A percentile compares a stretch with the other conserved stretches of the same genome.
phyloP scores from a whole-genome alignment of 1,140 invertebrate genomes.

The Harlomillsia oculata region DNA sequence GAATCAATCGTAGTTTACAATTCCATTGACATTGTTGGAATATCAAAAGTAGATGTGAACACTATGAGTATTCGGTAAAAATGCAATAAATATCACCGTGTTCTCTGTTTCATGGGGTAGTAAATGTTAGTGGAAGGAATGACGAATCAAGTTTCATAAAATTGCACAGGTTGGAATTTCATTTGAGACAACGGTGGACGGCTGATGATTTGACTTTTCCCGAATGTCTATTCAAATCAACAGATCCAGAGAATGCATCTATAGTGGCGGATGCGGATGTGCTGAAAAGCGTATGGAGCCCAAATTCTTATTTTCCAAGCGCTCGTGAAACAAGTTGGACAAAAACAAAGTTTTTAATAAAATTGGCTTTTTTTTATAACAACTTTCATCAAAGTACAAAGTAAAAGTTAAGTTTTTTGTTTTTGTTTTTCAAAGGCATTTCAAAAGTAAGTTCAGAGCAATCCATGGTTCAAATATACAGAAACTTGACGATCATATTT shows the following conservation, averaged over 20 bases:
- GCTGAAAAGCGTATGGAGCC: constrained; percentile 73
- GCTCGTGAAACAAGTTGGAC: constrained; percentile 63
- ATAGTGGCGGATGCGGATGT: constrained; percentile 67
- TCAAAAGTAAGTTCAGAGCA: background rate
- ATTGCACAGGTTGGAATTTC: constrained; percentile 64
- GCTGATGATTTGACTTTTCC: constrained; percentile 62
- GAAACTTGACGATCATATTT: constrained; percentile 65
- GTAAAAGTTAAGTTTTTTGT: too few species aligned
- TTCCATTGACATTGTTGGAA: constrained; percentile 14
- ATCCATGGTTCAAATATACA: constrained; percentile 8
- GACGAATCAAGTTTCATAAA: background rate
- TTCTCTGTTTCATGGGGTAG: constrained; percentile 47
- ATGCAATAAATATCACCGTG: background rate
- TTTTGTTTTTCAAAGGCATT: background rate
- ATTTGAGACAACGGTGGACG: constrained; percentile 67
- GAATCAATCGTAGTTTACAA: constrained; percentile 2
- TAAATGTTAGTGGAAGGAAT: background rate
- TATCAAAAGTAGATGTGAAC: constrained; percentile 55
- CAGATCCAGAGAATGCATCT: constrained; percentile 46
- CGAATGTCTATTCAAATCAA: constrained; percentile 62
- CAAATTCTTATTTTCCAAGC: constrained; percentile 75
- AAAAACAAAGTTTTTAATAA: background rate
- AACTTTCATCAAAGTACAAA: background rate
- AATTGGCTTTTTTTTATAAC: background rate
- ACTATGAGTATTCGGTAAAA: constrained; percentile 59